Base-by-base conservation (phyloP, 2,113 vertebrate genomes). In the Platichthys stellatus region DNA sequence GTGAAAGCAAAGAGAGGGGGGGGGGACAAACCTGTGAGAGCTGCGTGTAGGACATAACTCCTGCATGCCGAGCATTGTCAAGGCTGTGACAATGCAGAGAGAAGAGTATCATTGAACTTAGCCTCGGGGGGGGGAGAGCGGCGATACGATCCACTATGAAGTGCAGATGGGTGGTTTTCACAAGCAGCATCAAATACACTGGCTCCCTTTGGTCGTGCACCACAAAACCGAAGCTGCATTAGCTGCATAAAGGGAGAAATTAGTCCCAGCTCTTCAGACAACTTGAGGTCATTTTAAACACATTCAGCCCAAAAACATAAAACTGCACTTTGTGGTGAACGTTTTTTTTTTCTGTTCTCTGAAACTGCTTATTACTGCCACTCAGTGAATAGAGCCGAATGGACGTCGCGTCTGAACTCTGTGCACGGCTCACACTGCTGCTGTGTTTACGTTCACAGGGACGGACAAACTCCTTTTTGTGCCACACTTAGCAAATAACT, bases 171-270 rank as follows among this genome's bases (percentile, higher is more conserved):
- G 47, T 84, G 68, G 78, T 81, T 77, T 31, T 80, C 49, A 84
- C 64, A 82, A 81, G 66, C 75, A 4, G 7, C 28, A 59, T 76
- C 45, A 81, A 66, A 81, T 35, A 31, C 67, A 21, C 20, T 61
- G 67, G 40, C 62, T 78, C 35, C 45, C 7, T 63, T 76, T 66
- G 57, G 78, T 76, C 72, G n/a, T 1, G 8, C 53, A 80, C 84
- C 85, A 58, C 81, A 83, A 92, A 90, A 82, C 88, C 82, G 67
- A 84, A 86, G 64, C 66, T 73, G 67, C 76, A 82, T 70, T 49
- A 69, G 23, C 40, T 74, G 23, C 49, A 51, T 54, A 60, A 87
- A 85, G 15, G 54, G 64, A 62, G 53, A 68, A 38, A 77, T 73
- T 63, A n/a, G 54, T 24, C 47, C 13, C 40, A 71, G 40, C 51